Percentiles rank a stretch among this genome's conserved stretches.
Conservation (phyloP, 2,888 invertebrate species). For the Cephus pygmeus region DNA sequence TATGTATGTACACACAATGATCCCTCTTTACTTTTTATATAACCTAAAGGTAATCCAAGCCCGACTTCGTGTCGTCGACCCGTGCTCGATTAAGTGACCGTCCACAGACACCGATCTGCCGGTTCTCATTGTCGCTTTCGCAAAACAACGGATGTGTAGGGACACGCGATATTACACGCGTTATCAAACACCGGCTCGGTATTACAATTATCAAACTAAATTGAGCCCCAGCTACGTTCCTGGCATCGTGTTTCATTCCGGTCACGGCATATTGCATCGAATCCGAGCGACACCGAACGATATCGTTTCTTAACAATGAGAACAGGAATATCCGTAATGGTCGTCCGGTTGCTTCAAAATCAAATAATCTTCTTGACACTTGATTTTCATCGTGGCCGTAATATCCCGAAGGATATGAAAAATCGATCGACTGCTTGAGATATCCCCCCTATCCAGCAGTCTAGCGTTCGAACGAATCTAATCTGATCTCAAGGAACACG, state of each 20-base stretch:
- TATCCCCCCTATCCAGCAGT: not conserved
- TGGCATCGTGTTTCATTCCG: not conserved
- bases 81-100: not conserved
- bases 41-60: not conserved
- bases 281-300: not conserved
- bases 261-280: not conserved
- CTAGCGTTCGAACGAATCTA: not conserved
- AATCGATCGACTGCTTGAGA: not conserved
- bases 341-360: not conserved
- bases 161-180: slow-evolving; percentile 44
- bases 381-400: not conserved
- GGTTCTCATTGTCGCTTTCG: slow-evolving; percentile 1
- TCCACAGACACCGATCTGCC: not conserved
- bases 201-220: slow-evolving; percentile 48
- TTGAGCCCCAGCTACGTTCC: not conserved
- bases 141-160: slow-evolving; percentile 53
- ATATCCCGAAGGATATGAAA: not conserved
- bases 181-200: slow-evolving; percentile 39
- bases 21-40: not conserved
- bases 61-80: not conserved
- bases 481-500: slow-evolving; percentile 5
- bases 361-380: not conserved
- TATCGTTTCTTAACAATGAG: not conserved
- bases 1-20: not conserved
- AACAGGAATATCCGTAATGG: not conserved